Conservation (phyloP, 1,140 invertebrate species). For the Ylistrum balloti region DNA sequence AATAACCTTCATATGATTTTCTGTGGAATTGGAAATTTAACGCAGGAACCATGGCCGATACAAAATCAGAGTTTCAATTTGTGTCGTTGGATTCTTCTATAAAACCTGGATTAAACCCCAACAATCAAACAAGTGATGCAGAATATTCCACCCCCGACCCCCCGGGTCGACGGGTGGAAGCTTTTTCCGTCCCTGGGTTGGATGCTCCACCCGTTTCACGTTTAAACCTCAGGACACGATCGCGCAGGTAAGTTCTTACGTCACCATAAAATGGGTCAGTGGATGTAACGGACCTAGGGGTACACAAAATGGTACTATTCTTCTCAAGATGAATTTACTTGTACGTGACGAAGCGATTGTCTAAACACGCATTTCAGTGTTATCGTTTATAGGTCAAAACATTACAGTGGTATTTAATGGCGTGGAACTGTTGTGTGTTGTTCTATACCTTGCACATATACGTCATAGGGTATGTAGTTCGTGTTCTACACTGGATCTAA, state of each 20-base stretch:
- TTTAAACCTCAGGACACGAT: neutral
- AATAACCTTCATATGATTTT: neutral
- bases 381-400: too few species aligned
- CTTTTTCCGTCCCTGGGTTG: slow-evolving; percentile 16
- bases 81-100: neutral
- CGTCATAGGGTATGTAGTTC: too few species aligned
- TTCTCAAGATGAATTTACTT: too few species aligned
- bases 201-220: neutral
- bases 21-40: neutral
- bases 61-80: neutral
- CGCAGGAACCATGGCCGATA: neutral
- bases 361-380: too few species aligned
- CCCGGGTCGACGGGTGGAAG: neutral
- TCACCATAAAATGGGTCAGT: too few species aligned
- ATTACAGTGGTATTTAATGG: too few species aligned
- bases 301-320: too few species aligned
- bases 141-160: neutral
- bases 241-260: neutral
- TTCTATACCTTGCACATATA: too few species aligned
- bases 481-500: too few species aligned
- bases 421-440: too few species aligned
- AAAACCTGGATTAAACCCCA: neutral
- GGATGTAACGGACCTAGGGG: too few species aligned
- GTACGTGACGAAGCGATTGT: too few species aligned
- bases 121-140: neutral